Base-by-base conservation (phyloP, 2,797 vertebrate genomes). In the Esox lucius region DNA sequence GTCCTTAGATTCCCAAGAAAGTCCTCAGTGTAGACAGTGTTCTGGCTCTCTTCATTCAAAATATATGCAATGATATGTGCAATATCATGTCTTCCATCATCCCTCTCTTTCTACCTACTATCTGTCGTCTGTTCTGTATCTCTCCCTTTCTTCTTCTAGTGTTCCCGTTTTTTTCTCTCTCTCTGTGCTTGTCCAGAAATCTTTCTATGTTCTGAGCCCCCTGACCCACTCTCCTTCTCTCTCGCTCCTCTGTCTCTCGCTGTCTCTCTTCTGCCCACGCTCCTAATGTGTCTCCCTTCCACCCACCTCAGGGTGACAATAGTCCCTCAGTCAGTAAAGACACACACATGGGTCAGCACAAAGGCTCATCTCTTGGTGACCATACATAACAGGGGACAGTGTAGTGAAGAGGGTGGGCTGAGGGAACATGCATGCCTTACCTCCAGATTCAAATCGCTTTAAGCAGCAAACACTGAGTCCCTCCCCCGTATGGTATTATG, bases 21-120 rank as follows among this genome's bases (percentile, higher is more conserved):
- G 87, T 87, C 88, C 89, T 89, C 88, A 86, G 84, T 79, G 77
- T 78, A 42, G 42, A 81, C 78, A 70, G 81, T 83, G 74, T 86
- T 88, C 85, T 85, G 81, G 80, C 85, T 79, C 74, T 85, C 79
- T 87, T 88, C 82, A 90, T 90, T 87, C 86, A 82, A 88, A 87
- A 82, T 84, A 77, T 78, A 89, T 88, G 87, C 89, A 85, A 70
- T 87, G 84, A 83, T 87, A 84, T 88, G 86, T 88, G 87, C 51
- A 33, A 19, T 35, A 7, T 65, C 15, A 42, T 65, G 4, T 65
- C 15, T 33, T 12, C 4, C 28, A 42, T 22, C 66, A 46, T 13
- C 35, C 39, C 35, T 46, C n/a, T 42, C 26, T 19, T 9, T 39
- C 65, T 11, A 4, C 8, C 19, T 17, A 2, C 4, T 65, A 11